Evolutionary conservation across 2,113 vertebrate species (phyloP), one percentile per base, ranked within the genome.

Genomic region (Noturus placidus): DNA sequence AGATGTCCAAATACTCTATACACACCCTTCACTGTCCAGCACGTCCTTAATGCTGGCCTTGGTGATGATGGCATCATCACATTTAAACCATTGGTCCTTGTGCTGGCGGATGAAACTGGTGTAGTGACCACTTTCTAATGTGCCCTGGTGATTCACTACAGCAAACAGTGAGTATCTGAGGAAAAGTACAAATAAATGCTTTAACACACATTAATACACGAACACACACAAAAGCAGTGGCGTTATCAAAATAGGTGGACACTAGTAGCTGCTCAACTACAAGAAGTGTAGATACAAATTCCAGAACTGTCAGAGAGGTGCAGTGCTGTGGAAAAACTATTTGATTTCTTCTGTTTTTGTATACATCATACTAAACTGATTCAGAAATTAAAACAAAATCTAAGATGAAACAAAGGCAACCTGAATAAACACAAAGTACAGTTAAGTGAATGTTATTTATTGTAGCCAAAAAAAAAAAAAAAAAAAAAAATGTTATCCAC

Each of bases 81-180:
- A 99, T 92, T 99, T 99, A 95, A 99, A 99, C 98, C 98, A 99
- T 96, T 99, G 98, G 96, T 99, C 98, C 94, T 99, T 99, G 96
- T 99, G 98, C 95, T 99, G 98, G 88, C 98, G 95, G 94, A 99
- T 99, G 94, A 99, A 99, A 94, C 98, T 99, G 94, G 98, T 99
- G 90, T 99, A 99, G 94, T 99, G 98, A 91, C 98, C 98, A 0
- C 98, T 99, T 94, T 99, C 98, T 95, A 99, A 95, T 86, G 98
- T 99, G 93, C 98, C 98, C 92, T 99, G 98, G 94, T 99, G 98
- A 95, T 99, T 99, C 89, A 99, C 98, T 88, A 99, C 98, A 22
- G 98, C 98, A 93, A 99, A 99, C 95, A 99, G 95, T 92, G 98
- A 98, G 96, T 99, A 99, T 94, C 98, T 99, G 92, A 54, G 33